Evolutionary conservation across 2,113 vertebrate species (phyloP).

Genomic region (Beaufortia kweichowensis): DNA sequence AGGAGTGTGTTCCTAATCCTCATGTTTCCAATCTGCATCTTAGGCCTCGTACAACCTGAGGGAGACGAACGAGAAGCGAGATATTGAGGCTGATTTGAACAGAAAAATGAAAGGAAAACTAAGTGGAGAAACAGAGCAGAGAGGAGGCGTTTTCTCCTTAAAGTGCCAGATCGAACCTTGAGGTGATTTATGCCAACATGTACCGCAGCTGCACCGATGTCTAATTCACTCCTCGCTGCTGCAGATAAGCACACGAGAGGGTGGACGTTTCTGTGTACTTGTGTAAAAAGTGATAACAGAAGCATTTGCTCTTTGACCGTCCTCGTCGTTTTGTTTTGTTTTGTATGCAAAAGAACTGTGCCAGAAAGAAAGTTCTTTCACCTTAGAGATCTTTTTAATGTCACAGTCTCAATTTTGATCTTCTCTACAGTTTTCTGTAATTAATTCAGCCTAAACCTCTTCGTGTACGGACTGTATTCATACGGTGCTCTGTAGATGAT

Average conservation of each 20-base stretch:
- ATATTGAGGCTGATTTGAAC: not conserved
- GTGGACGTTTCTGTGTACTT: not conserved
- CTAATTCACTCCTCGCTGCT: conserved; percentile 27
- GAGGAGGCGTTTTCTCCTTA: conserved; percentile 25
- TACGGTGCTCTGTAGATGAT: not conserved
- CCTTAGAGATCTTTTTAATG: not conserved
- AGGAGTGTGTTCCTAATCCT: conserved; percentile 33
- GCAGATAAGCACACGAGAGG: conserved; percentile 1
- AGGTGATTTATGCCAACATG: conserved; percentile 45
- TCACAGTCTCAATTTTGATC: not conserved
- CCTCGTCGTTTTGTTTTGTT: not conserved
- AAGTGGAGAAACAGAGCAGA: conserved; percentile 17
- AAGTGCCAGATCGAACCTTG: conserved; percentile 37
- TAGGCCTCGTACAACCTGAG: conserved; percentile 5
- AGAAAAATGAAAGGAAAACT: not conserved
- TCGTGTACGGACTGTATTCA: not conserved
- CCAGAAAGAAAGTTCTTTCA: not conserved
- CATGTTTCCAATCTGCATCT: conserved; percentile 17
- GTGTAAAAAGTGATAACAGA: not conserved
- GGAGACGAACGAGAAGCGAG: not conserved
- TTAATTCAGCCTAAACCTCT: not conserved
- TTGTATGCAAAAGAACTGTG: not conserved
- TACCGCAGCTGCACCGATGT: not conserved
- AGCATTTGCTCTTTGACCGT: conserved; percentile 4
- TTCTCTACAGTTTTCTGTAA: not conserved